phyloP scores from a whole-genome alignment of 2,797 vertebrate species.

The Sciurus vulgaris region DNA sequence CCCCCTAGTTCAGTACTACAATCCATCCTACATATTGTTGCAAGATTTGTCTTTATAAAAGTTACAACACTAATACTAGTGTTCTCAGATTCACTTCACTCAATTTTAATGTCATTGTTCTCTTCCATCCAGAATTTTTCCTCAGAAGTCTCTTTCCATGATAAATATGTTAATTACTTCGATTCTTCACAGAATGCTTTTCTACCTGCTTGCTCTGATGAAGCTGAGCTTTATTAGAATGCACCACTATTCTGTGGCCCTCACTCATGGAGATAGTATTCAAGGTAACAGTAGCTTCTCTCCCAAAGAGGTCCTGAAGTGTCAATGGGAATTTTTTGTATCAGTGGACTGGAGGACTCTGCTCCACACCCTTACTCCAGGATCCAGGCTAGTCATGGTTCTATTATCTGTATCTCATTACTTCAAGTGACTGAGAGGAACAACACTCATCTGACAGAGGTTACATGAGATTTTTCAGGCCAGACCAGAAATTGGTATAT shows the following conservation, averaged over 20 bases:
- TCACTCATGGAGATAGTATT: not conserved
- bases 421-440: not conserved
- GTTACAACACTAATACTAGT: not conserved
- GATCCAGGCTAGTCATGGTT: not conserved
- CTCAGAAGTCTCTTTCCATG: not conserved
- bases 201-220: not conserved
- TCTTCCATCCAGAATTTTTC: not conserved
- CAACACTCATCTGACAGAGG: not conserved
- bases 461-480: not conserved
- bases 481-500: not conserved
- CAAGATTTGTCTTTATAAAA: not conserved
- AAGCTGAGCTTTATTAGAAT: not conserved
- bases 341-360: not conserved
- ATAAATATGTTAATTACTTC: not conserved
- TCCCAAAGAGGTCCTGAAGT: not conserved
- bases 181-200: not conserved
- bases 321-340: not conserved
- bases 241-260: not conserved
- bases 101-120: not conserved
- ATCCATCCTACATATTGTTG: not conserved
- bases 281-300: not conserved
- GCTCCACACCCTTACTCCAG: not conserved
- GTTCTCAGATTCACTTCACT: not conserved
- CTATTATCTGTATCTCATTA: not conserved
- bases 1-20: not conserved